phyloP scores from a whole-genome alignment of 2,113 vertebrate species.

The Osmerus mordax region DNA sequence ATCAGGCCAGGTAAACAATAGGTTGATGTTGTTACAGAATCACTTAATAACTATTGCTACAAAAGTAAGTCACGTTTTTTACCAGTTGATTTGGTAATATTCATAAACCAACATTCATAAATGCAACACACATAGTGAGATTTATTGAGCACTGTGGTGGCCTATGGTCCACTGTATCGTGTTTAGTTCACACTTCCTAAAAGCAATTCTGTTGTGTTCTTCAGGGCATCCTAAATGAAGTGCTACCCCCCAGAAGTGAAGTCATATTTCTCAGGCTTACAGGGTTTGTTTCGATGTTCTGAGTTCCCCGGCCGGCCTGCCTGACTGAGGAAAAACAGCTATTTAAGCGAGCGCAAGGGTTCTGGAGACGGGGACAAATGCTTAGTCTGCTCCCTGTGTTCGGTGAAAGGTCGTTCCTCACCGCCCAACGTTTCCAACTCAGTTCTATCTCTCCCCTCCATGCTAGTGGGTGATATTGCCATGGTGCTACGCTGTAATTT shows the following conservation, averaged over 20 bases:
- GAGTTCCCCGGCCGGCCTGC: slow-evolving; percentile 13
- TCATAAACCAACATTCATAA: not conserved
- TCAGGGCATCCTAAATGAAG: not conserved
- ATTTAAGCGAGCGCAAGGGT: slow-evolving; percentile 29
- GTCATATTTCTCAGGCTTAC: slow-evolving; percentile 4
- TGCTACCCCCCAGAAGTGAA: not conserved
- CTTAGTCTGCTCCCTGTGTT: slow-evolving; percentile 37
- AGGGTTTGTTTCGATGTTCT: not conserved
- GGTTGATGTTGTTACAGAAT: not conserved
- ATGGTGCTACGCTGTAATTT: slow-evolving; percentile 49
- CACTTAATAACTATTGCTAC: not conserved
- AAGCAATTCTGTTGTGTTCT: not conserved
- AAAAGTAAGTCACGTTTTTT: not conserved
- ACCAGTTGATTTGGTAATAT: not conserved
- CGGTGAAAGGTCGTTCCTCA: slow-evolving; percentile 52
- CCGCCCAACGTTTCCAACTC: slow-evolving; percentile 36
- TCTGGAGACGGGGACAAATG: slow-evolving; percentile 46
- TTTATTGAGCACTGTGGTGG: not conserved
- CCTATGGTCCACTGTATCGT: not conserved
- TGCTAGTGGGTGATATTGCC: slow-evolving; percentile 47
- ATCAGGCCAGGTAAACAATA: too few relatives aligned
- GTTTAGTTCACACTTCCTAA: not conserved
- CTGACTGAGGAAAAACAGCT: slow-evolving; percentile 36
- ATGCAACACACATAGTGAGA: not conserved
- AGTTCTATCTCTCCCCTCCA: slow-evolving; percentile 57